Evolutionary conservation across 2,888 invertebrate species (phyloP), one percentile per base, ranked within the genome.

Genomic region (Ophraella communa): DNA sequence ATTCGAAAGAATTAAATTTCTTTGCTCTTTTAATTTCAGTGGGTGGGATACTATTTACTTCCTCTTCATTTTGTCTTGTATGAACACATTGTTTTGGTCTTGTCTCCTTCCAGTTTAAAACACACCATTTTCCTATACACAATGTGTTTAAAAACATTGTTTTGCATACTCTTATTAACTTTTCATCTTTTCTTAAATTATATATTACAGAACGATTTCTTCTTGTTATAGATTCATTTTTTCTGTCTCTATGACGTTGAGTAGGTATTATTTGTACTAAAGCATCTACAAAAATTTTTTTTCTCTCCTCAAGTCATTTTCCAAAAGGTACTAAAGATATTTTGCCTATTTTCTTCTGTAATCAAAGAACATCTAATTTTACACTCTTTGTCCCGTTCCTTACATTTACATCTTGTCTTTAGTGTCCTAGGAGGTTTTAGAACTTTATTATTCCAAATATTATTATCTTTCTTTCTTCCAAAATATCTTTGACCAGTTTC

Each of bases 121-220:
- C 5, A n/a, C 14, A n/a, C 14, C 20, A 21, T 35, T 58, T 39
- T 3, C 54, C 53, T 21, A 47, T 17, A 44, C 14, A 30, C 11
- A 54, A 20, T 20, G 58, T 59, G 21, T 55, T 64, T 10, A 24
- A 45, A 35, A 66, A 66, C 61, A 64, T 64, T 5, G 53, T 61
- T 42, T 61, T 60, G 47, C 63, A 64, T 11, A 66, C 66, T 53
- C 45, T 59, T 18, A 62, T n/a, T 20, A 42, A 45, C 18, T 27
- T 24, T 24, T 57, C 44, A 10, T 4, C 33, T 30, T 21, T 30
- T 20, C 14, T 24, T 17, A 51, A 51, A 21, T 51, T 24, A 51
- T 51, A 51, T 8, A 17, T 24, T 21, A 51, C 21, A 23, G 49
- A 23, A 2, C 11, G 4, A 10, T 20, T 2, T 23, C 49, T 49